These are phyloP conservation scores for Lomographa bimaculata DNA, from an alignment of 2,888 invertebrate species.

Conservation along the genomic window DNA sequence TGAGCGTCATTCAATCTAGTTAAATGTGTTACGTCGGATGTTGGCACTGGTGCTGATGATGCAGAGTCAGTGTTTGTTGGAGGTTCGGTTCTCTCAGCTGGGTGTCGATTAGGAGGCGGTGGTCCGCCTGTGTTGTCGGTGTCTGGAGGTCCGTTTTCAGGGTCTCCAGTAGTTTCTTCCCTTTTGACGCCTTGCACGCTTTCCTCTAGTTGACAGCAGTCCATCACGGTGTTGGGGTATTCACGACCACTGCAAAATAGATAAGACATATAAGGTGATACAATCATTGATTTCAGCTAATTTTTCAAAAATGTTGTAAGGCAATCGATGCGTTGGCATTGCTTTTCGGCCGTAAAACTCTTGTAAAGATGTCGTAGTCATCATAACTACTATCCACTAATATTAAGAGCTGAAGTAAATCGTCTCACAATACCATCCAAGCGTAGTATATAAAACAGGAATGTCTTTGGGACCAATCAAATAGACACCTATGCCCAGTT, in stretches of 20 bases:
- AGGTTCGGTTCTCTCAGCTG: slow-evolving; percentile 67
- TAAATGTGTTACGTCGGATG: slow-evolving; percentile 72
- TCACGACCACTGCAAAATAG: slow-evolving; percentile 88
- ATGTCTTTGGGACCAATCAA: no score
- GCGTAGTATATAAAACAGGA: no score
- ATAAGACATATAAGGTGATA: no score
- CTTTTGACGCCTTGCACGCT: slow-evolving; percentile 91
- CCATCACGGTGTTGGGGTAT: slow-evolving; percentile 95
- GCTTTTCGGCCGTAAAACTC: no score
- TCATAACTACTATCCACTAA: no score
- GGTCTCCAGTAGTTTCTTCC: slow-evolving; percentile 92
- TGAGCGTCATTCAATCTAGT: slow-evolving; percentile 72
- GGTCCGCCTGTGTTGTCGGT: slow-evolving; percentile 85
- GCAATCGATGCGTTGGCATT: no score
- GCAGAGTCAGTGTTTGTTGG: slow-evolving; percentile 65
- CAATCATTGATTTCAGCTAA: no score
- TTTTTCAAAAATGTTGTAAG: no score
- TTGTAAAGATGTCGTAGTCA: no score
- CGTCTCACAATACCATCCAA: no score
- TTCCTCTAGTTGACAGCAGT: slow-evolving; percentile 96
- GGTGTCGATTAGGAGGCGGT: slow-evolving; percentile 64
- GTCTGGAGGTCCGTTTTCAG: slow-evolving; percentile 94
- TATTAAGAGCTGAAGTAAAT: no score
- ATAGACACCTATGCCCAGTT: no score
- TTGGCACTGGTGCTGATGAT: slow-evolving; percentile 69